phyloP scores from a whole-genome alignment of 2,888 invertebrate species.

The Euplagia quadripunctaria region DNA sequence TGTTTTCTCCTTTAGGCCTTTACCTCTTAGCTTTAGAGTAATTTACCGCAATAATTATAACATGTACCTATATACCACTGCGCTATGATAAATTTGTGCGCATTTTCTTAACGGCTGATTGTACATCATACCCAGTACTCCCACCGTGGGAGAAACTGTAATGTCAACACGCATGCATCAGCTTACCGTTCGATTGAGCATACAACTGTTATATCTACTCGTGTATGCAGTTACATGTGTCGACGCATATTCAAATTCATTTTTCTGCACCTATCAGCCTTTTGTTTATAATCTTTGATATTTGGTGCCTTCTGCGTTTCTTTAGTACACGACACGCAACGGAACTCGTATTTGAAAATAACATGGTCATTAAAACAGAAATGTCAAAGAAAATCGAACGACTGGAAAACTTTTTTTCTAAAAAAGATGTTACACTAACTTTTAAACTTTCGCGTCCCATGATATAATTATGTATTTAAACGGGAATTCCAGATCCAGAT shows the following conservation, averaged over 20 bases:
- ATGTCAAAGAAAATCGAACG: not conserved
- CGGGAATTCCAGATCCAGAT: too few species aligned
- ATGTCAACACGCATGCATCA: constrained; percentile 22
- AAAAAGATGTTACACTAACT: not conserved
- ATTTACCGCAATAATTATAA: not conserved
- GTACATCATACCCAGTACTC: constrained; percentile 1
- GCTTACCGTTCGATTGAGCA: constrained; percentile 24
- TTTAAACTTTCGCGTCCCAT: too few species aligned
- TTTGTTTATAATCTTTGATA: not conserved
- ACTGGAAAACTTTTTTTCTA: not conserved
- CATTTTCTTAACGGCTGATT: constrained; percentile 12
- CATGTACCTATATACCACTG: not conserved
- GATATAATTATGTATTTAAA: too few species aligned
- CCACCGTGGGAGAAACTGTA: constrained; percentile 30
- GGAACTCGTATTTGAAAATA: not conserved
- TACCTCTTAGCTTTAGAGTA: not conserved
- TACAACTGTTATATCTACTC: constrained; percentile 17
- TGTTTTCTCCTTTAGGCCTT: not conserved
- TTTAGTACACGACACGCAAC: too few species aligned
- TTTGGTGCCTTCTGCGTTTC: not conserved
- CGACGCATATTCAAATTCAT: constrained; percentile 3
- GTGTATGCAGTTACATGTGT: constrained; percentile 17
- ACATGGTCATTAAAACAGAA: not conserved
- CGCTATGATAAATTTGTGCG: not conserved
- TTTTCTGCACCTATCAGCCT: not conserved